Evolutionary conservation across 2,113 vertebrate species (phyloP), one percentile per base, ranked within the genome.

Genomic region (Eubucco bourcierii): DNA sequence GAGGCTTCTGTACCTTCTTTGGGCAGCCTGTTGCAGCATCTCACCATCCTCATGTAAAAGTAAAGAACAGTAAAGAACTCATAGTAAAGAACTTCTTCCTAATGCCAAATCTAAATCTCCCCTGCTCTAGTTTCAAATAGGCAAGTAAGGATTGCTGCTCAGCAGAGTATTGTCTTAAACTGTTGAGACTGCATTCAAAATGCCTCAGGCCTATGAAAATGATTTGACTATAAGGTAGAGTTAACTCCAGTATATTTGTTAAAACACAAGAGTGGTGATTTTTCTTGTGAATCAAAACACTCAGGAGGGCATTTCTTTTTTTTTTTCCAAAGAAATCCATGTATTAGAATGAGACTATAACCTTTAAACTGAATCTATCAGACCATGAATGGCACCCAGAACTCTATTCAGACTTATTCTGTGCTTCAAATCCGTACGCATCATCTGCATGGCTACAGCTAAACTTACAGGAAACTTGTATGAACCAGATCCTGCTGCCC

Each of bases 361-460:
- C 72, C 31, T 63, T 52, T 61, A 76, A 90, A 68, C 7, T 21
- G 20, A 65, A 84, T 83, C 77, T 64, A 60, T 53, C 60, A 94
- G 7, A 21, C 20, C 70, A 25, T 60, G 33, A 67, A 1, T 24
- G 7, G 3, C 19, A 89, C 60, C 77, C 15, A 87, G 27, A 8
- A 13, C 46, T 76, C 18, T 10, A 25, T 13, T 46, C 27, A 86
- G 34, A 50, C 97, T 97, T 93, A 98, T 97, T 94, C 33, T 96
- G 90, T 50, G 84, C 88, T 94, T 97, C 90, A 80, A 50, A 39
- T 78, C 95, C 93, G 4, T 97, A 97, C 3, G 95, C 95, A 28
- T 96, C 95, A 72, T 97, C 94, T 24, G 93, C 88, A 9, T 56
- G 6, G 65, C 90, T 96, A 78, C 97, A 98, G 90, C 97, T 96